Evolutionary conservation across 2,113 vertebrate genomes (phyloP).

Genomic region (Psephotus haematonotus): DNA sequence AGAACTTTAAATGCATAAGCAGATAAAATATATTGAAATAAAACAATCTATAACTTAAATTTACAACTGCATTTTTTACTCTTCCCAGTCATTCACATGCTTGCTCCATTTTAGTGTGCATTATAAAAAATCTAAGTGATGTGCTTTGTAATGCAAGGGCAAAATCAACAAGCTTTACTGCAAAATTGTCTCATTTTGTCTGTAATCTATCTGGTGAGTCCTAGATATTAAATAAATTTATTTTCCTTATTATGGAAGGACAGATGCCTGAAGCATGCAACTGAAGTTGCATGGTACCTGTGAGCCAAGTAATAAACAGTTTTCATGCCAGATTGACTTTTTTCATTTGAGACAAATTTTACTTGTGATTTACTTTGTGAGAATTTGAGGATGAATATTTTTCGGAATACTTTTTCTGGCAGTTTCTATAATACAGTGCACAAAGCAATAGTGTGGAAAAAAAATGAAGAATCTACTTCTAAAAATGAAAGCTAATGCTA

Average conservation of each 20-base stretch:
- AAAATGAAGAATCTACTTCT: background rate
- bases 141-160: background rate
- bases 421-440: background rate
- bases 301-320: background rate
- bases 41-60: conserved; percentile 32
- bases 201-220: background rate
- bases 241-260: background rate
- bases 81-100: conserved; percentile 43
- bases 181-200: background rate
- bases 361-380: background rate
- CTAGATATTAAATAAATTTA: background rate
- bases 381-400: background rate
- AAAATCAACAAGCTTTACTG: conserved; percentile 2
- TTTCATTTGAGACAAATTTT: background rate
- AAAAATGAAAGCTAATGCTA: background rate
- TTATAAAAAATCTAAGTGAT: background rate
- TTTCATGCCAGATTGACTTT: background rate
- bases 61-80: conserved; percentile 65
- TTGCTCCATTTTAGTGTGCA: conserved; percentile 42
- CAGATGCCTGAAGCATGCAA: background rate
- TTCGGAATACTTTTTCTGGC: background rate
- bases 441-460: background rate
- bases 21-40: background rate
- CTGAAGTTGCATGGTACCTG: background rate
- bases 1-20: background rate